These are phyloP conservation scores for Anguilla marmorata DNA, from an alignment of 2,797 vertebrate genomes.

Conservation along the genomic window DNA sequence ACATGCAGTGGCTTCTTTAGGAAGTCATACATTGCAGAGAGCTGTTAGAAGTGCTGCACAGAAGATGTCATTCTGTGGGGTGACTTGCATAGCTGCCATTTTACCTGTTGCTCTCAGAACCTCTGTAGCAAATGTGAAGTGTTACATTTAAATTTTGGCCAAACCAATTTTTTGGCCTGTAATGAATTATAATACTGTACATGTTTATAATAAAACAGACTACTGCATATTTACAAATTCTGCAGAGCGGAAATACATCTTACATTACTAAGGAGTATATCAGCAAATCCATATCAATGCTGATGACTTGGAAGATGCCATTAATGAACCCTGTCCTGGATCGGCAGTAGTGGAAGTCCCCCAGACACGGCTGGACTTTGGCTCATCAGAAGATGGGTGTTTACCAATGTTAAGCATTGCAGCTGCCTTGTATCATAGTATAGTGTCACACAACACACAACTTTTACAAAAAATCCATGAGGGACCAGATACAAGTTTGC, in stretches of 20 bases:
- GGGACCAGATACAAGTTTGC: not conserved
- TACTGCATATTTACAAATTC: not conserved
- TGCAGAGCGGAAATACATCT: not conserved
- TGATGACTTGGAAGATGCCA: not conserved
- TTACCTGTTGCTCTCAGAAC: not conserved
- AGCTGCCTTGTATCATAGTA: not conserved
- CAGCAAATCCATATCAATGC: not conserved
- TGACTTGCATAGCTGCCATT: not conserved
- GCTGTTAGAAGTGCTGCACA: not conserved
- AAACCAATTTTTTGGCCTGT: not conserved
- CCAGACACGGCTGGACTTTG: not conserved
- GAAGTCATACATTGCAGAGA: not conserved
- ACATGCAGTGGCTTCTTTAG: not conserved
- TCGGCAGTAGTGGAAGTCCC: not conserved
- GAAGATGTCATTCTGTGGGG: not conserved
- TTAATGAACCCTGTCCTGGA: not conserved
- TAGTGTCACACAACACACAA: not conserved
- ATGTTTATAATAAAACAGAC: not conserved
- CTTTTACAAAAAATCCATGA: not conserved
- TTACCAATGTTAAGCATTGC: not conserved
- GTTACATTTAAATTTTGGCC: not conserved
- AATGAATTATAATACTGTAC: not conserved
- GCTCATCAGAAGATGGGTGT: not conserved
- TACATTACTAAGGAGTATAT: not conserved
- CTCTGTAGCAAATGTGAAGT: not conserved